Percentiles rank a stretch among this genome's conserved stretches.
phyloP scores from a whole-genome alignment of 2,113 vertebrate species.

The Campylomormyrus numenius region DNA sequence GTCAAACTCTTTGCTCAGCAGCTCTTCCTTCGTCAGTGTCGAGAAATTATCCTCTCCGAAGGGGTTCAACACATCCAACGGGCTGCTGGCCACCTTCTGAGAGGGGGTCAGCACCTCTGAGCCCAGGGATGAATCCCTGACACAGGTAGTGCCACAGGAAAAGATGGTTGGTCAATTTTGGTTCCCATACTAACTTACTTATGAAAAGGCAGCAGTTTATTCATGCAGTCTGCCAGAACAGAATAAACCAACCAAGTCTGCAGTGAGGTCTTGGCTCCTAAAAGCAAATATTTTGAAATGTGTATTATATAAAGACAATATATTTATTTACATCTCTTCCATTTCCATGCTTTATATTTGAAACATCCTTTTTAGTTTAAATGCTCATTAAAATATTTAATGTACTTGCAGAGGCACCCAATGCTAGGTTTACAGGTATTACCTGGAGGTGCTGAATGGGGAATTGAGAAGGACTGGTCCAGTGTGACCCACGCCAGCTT shows the following conservation, averaged over 20 bases:
- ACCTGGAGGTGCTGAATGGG: conserved; percentile 59
- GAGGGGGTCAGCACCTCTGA: conserved; percentile 57
- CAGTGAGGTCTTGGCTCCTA: not conserved
- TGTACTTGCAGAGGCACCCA: not conserved
- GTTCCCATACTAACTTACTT: not conserved
- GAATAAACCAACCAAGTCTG: not conserved
- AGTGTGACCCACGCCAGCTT: conserved; percentile 53
- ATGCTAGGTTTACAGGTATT: not conserved
- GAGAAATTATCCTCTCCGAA: conserved; percentile 98
- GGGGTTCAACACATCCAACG: conserved; percentile 96
- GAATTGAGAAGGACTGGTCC: conserved; percentile 57
- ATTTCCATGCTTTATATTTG: not conserved
- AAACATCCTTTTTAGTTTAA: not conserved
- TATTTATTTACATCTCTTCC: not conserved
- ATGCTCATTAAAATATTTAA: not conserved
- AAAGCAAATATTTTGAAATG: not conserved
- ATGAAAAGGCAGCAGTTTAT: not conserved
- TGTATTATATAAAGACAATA: not conserved
- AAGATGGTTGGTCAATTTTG: not conserved
- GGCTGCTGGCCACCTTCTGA: conserved; percentile 68
- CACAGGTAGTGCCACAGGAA: not conserved
- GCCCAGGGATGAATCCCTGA: conserved; percentile 59
- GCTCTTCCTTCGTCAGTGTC: conserved; percentile 88
- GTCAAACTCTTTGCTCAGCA: conserved; percentile 93
- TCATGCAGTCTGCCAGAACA: not conserved